Base-by-base conservation (phyloP, 2,113 vertebrate genomes). In the Crotalus tigris region DNA sequence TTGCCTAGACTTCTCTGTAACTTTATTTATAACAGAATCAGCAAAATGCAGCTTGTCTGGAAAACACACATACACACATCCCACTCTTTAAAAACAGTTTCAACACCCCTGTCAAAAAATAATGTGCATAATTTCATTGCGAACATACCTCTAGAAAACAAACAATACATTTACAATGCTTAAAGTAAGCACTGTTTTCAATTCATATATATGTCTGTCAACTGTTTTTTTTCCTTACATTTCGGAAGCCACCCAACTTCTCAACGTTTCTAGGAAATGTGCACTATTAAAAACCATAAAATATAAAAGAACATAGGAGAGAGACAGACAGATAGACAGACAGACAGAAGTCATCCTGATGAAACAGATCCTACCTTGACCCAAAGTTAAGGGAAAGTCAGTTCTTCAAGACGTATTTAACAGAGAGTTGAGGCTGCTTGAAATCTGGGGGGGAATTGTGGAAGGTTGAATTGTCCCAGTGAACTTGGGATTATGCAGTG, bases 11-110 rank as follows among this genome's bases (percentile, higher is more conserved):
- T 98, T 98, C 93, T 98, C 97, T 2, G 97, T 97, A 93, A 98
- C 97, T 97, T 97, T 97, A 95, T 98, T 98, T 95, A 98, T 98
- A 95, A 98, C 97, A 0, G 97, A 98, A 87, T 98, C 98, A 94
- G 97, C 98, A 95, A 98, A 97, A 95, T 96, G 97, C 26, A 98
- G 93, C 64, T 97, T 98, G 95, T 98, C 98, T 98, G 92, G 55
- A 91, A 0, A n/a, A 91, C 88, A 29, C 46, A 8, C 51, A 64
- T 0, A 49, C 15, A 81, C 1, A 94, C 69, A 6, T 90, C 5
- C 24, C 7, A 21, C 87, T 85, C 46, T 90, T 58, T 90, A 88
- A 91, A 0, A 53, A 29, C 0, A 59, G 75, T 9, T 90, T 0
- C 90, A 94, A 81, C 53, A 53, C 13, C 87, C n/a, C 13, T 59